A percentile compares a stretch with the other conserved stretches of the same genome.
These are phyloP conservation scores for Panzeria rudis DNA, from an alignment of 2,888 invertebrate genomes.

Conservation along the genomic window DNA sequence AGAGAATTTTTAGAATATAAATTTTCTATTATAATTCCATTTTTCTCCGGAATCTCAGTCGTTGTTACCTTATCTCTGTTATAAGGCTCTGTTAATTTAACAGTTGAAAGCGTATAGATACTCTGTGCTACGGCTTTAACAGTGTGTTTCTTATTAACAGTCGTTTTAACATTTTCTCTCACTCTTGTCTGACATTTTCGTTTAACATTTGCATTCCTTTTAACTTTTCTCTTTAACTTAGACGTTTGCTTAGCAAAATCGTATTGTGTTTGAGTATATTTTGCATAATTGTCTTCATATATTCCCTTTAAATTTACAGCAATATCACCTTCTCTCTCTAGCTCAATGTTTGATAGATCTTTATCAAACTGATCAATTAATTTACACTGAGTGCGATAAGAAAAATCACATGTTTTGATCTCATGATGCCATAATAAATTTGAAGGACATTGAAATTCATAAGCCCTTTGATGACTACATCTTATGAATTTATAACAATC, in stretches of 20 bases:
- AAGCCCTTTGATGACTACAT: slow-evolving; percentile 73
- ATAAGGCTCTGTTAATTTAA: not conserved
- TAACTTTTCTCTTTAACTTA: not conserved
- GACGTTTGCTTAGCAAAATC: not conserved
- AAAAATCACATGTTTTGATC: slow-evolving; percentile 68
- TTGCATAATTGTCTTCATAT: not conserved
- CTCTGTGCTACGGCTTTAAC: not conserved
- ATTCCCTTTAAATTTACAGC: not conserved
- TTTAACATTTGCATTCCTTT: not conserved
- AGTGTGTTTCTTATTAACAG: not conserved
- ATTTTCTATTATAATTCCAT: not conserved
- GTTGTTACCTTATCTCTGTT: not conserved
- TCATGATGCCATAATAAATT: slow-evolving; percentile 75
- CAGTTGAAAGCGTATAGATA: not conserved
- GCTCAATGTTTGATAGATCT: not conserved
- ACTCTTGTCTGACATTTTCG: not conserved
- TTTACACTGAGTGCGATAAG: slow-evolving; percentile 59
- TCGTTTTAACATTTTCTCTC: not conserved
- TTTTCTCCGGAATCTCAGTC: not conserved
- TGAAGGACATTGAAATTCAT: slow-evolving; percentile 74
- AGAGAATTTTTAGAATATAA: too few species aligned
- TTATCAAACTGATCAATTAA: not conserved
- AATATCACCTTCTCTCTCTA: not conserved
- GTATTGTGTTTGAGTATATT: not conserved
- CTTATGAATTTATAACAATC: slow-evolving; percentile 77